Base-by-base conservation (phyloP, 92 coral and sea anemone species). In the Siderastrea radians region DNA sequence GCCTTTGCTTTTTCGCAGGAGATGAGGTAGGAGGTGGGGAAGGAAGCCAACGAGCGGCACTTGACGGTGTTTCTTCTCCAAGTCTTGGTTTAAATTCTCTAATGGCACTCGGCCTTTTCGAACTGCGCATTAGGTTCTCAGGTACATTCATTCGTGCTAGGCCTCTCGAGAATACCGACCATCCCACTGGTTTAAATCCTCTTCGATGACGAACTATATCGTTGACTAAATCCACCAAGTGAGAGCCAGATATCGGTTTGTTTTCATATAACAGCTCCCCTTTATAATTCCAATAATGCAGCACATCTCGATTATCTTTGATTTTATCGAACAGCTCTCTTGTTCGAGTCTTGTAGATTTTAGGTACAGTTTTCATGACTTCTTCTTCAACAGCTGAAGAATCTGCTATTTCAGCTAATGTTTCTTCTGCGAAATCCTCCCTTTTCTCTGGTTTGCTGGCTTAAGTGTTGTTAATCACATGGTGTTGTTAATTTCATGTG, bases 61-160 rank as follows among this genome's bases (percentile, higher is more conserved):
- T 72, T 7, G 47, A 12, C n/a, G n/a, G 75, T 1, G 55, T 49
- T 50, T 75, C 84, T 0, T 60, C 71, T 58, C 81, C 46, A 4
- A 59, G n/a, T 14, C 86, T 64, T n/a, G 91, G 17, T 49, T 82
- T 88, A 50, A 60, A 74, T 1, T 75, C 81, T 8, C 65, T 62
- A 16, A 80, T 65, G 53, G 72, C 79, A 4, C 19, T 53, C 55
- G 67, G 67, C 47, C 92, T n/a, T 15, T 75, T 78, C 17, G 77
- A 72, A 61, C 75, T 88, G 51, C 91, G 47, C 59, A 82, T 77
- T 72, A 84, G 51, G 26, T 89, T 60, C 17, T 83, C 79, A 3
- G 80, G 89, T 4, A 80, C 80, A 17, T 78, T 84, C 82, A 85
- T 86, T 58, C 50, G 57, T 6, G 84, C 90, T 2, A 85, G 79